Evolutionary conservation across 1,140 invertebrate genomes (phyloP), one percentile per base, ranked within the genome.

Genomic region (Odontomachus brunneus): DNA sequence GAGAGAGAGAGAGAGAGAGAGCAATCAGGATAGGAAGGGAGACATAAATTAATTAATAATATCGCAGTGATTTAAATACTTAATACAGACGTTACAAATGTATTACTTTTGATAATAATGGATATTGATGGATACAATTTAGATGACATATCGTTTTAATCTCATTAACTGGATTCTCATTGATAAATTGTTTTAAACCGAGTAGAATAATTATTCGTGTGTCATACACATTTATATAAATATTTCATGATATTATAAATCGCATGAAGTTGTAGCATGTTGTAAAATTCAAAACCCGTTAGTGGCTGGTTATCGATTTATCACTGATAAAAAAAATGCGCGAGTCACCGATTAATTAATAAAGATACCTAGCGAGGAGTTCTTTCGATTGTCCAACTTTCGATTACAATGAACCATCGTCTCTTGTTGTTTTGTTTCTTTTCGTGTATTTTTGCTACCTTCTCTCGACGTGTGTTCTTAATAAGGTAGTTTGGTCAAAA

Each of bases 61-160:
- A 19, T 69, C 26, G 33, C 38, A 44, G 38, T 57, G 63, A 80
- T 80, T 80, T 80, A 80, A 59, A 69, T 69, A 80, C 33, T 71
- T 80, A 57, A 80, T 71, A 44, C 51, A 48, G 51, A 33, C n/a
- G 75, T n/a, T 78, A 69, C 55, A 78, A 78, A 57, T 57, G n/a
- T 71, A 80, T 80, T 69, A 80, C 71, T 80, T 71, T 59, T 67
- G 65, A 80, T 80, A 74, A 75, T 76, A 57, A 80, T 55, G 69
- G 51, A 80, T 59, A 44, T 55, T 26, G 44, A 44, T 33, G 60
- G 15, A 17, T 29, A 19, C 65, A 69, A 80, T 80, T 69, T 71
- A 80, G 17, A 24, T 57, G 49, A 33, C n/a, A 57, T 80, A 57
- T 57, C 69, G 69, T 71, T 80, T 80, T 80, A 71, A 80, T 80